Percentiles rank a stretch among this genome's conserved stretches.
phyloP scores from a whole-genome alignment of 2,797 vertebrate genomes.

The Falco rusticolus region DNA sequence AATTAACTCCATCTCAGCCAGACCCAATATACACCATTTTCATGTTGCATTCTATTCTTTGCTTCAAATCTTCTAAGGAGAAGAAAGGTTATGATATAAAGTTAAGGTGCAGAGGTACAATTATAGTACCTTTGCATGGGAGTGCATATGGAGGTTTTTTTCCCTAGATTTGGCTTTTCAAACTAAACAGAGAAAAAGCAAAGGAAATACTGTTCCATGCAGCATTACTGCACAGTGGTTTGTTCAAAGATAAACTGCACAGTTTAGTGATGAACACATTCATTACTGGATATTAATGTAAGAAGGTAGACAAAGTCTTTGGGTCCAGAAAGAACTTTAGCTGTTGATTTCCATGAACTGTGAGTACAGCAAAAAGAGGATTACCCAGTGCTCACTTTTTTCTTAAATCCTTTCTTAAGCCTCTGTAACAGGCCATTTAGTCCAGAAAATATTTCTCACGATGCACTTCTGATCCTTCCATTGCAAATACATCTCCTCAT shows the following conservation, averaged over 20 bases:
- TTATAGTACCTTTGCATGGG: background rate
- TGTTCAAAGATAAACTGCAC: background rate
- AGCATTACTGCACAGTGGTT: background rate
- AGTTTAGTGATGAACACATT: background rate
- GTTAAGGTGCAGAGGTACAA: background rate
- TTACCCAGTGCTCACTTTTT: background rate
- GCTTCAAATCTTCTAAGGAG: background rate
- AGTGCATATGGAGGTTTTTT: rapidly evolving
- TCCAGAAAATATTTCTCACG: background rate
- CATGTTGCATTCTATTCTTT: background rate
- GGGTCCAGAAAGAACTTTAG: background rate
- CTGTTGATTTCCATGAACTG: background rate
- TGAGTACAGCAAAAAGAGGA: background rate
- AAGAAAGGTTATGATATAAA: background rate
- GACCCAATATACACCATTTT: background rate
- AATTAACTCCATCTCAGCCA: background rate
- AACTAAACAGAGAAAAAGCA: background rate
- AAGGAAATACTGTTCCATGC: background rate
- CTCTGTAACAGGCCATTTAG: background rate
- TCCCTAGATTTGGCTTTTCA: background rate
- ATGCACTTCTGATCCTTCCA: background rate
- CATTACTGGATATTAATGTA: background rate
- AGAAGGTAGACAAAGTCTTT: background rate
- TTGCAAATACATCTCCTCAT: background rate
- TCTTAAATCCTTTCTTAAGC: background rate